Conservation (phyloP, 2,113 vertebrate species). For the Castor canadensis region DNA sequence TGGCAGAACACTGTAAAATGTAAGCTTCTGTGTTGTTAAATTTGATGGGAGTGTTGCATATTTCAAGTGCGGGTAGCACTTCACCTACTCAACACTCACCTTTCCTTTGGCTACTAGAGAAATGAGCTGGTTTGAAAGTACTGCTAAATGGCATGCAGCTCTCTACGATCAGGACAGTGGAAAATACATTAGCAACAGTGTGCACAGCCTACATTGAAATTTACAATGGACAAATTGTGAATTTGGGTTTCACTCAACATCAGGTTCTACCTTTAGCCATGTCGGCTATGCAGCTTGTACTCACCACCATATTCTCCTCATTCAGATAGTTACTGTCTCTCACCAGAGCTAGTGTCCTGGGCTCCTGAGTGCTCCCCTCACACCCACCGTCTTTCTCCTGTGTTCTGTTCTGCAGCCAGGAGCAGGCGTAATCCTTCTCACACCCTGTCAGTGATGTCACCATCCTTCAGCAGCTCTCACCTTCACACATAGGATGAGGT, state of each 20-base stretch:
- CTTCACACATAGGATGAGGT: neutral
- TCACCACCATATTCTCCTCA: neutral
- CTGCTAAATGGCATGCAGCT: neutral
- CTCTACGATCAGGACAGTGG: neutral
- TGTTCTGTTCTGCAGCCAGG: neutral
- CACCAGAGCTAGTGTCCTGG: too few species aligned
- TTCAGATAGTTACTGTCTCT: neutral
- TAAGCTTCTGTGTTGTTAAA: conserved; percentile 45
- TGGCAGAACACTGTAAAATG: conserved; percentile 25
- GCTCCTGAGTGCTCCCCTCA: neutral
- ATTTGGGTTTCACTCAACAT: neutral
- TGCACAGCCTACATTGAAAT: neutral
- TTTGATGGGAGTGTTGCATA: conserved; percentile 55
- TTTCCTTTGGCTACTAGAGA: neutral
- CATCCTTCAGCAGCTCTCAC: neutral
- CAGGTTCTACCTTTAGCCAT: neutral
- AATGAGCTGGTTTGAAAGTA: neutral
- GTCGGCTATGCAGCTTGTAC: neutral
- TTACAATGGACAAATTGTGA: neutral
- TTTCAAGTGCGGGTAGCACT: conserved; percentile 17
- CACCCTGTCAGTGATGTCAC: neutral
- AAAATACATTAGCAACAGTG: neutral
- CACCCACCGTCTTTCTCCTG: neutral
- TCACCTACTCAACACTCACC: neutral
- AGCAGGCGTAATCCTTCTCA: neutral